Percentiles rank a stretch among this genome's conserved stretches.
These are phyloP conservation scores for Tetramorium bicarinatum DNA, from an alignment of 2,888 invertebrate genomes.

Conservation along the genomic window DNA sequence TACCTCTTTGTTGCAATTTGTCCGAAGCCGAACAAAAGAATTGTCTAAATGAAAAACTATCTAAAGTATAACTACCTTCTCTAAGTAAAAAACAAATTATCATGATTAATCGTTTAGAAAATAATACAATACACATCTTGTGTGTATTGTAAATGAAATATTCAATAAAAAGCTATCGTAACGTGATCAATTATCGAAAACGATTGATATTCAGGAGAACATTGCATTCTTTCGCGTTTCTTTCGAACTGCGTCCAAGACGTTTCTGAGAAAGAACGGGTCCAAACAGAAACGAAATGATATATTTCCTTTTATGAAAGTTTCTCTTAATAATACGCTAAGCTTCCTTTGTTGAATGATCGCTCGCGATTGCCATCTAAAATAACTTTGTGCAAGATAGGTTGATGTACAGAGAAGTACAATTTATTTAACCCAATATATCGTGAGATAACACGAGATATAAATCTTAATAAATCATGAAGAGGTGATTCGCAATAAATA, in stretches of 20 bases:
- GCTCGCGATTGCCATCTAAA: background rate
- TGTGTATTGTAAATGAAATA: background rate
- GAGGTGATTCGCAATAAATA: conserved; percentile 27
- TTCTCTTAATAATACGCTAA: background rate
- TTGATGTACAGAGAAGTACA: conserved; percentile 36
- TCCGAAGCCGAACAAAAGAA: background rate
- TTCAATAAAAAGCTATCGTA: background rate
- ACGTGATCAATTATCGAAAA: background rate
- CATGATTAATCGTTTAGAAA: background rate
- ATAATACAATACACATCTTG: background rate
- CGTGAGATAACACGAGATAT: background rate
- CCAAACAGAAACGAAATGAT: background rate
- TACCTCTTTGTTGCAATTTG: background rate
- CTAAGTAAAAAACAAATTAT: background rate
- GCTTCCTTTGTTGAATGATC: background rate
- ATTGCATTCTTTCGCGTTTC: background rate
- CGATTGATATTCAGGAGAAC: too few species aligned
- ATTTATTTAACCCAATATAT: conserved; percentile 30
- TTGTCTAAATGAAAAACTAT: background rate
- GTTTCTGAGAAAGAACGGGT: background rate
- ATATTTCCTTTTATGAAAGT: background rate
- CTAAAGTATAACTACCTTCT: background rate
- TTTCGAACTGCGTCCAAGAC: background rate
- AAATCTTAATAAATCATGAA: conserved; percentile 35
- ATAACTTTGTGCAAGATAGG: background rate